phyloP scores from a whole-genome alignment of 2,113 vertebrate genomes.

The Alexandromys fortis region DNA sequence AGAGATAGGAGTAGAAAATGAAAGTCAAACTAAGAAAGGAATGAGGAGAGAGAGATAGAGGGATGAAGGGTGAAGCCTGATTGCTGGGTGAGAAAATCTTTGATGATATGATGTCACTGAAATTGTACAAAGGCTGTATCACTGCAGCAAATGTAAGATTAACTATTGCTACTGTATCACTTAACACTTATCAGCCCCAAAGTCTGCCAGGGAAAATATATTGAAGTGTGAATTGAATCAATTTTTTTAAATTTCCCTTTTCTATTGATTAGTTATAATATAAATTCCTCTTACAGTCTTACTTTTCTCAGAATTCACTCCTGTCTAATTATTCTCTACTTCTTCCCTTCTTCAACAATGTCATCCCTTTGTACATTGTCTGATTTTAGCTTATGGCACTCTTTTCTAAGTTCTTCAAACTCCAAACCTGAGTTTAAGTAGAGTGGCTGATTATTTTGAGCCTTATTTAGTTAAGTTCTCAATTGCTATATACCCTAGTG shows the following conservation, averaged over 20 bases:
- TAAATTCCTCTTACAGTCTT: neutral
- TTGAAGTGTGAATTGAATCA: neutral
- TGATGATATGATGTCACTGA: neutral
- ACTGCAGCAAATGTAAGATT: neutral
- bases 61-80: neutral
- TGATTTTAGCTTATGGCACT: neutral
- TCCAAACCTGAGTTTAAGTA: neutral
- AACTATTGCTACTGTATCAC: neutral
- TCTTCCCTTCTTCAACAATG: neutral
- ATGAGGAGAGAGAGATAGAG: neutral
- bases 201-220: neutral
- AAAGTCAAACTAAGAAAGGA: neutral
- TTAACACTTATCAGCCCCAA: neutral
- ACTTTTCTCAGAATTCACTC: neutral
- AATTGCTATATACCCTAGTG: neutral
- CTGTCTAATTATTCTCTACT: neutral
- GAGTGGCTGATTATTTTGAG: neutral
- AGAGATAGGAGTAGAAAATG: fast-evolving
- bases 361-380: neutral
- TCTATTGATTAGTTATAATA: neutral
- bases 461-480: neutral
- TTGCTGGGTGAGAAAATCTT: neutral
- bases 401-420: neutral
- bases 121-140: neutral
- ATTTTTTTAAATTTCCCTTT: neutral